These are phyloP conservation scores for Elaeidobius kamerunicus DNA, from an alignment of 2,888 invertebrate genomes.

Conservation along the genomic window DNA sequence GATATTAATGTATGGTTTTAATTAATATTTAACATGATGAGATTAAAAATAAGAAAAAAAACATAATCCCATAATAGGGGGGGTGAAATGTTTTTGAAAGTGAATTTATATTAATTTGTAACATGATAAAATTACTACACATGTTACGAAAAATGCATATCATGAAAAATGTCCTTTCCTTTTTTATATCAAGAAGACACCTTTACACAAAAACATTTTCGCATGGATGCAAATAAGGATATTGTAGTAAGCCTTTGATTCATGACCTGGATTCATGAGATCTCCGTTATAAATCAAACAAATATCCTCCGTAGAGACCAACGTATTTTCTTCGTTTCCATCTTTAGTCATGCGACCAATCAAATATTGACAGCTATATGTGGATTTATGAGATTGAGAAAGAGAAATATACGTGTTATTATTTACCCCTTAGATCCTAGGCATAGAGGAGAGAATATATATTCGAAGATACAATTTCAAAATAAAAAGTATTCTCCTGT, in stretches of 20 bases:
- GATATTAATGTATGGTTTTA: too few species aligned
- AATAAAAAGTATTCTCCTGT: too few species aligned
- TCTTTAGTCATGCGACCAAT: conserved; percentile 30
- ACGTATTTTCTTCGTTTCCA: conserved; percentile 26
- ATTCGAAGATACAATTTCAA: background rate
- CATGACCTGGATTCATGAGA: conserved; percentile 27
- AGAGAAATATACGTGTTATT: conserved; percentile 23
- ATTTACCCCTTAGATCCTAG: conserved; percentile 13
- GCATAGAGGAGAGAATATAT: conserved; percentile 6
- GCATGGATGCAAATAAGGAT: conserved; percentile 26
- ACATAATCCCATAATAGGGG: too few species aligned
- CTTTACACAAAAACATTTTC: conserved; percentile 10
- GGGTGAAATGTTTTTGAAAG: background rate
- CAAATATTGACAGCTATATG: conserved; percentile 30
- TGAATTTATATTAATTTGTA: background rate
- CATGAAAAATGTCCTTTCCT: background rate
- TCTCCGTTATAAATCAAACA: conserved; percentile 30
- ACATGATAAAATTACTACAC: too few species aligned
- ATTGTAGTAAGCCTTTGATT: conserved; percentile 28
- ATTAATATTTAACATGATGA: too few species aligned
- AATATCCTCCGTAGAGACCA: conserved; percentile 28
- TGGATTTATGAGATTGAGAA: conserved; percentile 29
- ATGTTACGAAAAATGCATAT: too few species aligned
- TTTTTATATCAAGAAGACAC: background rate
- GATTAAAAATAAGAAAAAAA: too few species aligned